Base-by-base conservation (phyloP, 2,888 invertebrate genomes). In the Cheilosia urbana region DNA sequence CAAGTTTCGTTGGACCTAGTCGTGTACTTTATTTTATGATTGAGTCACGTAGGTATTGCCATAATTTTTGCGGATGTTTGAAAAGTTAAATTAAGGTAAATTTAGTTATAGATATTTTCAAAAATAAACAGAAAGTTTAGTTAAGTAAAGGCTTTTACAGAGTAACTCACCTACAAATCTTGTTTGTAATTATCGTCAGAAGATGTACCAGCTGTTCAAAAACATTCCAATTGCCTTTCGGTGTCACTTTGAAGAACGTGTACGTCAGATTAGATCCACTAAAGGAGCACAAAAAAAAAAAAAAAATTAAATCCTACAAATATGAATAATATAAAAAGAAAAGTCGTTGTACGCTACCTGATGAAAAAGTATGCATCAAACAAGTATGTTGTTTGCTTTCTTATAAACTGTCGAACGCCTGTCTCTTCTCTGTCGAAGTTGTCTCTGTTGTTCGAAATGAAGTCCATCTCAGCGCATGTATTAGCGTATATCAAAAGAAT, bases 401-500 rank as follows among this genome's bases (percentile, higher is more conserved):
- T 69, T 2, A 87, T 40, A 40, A 78, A 88, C 88, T 90, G 91
- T 84, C 76, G 88, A 90, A 77, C 62, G 27, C 62, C 45, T 6
- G 21, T 4, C 1, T 77, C 45, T 2, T 57, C 57, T 7, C 47
- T 40, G 17, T 21, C 45, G n/a, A 49, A 55, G 21, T 7, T 60
- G 24, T 68, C 66, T 19, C 63, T 75, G 68, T 89, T 90, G 42
- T 88, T 89, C 6, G 90, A 94, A 90, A 95, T 93, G 91, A 95
- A 95, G 89, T 94, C 94, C 21, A 95, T 94, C 17, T 95, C 93
- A 40, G 95, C 93, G 51, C 94, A 93, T 1, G 94, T 93, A 88
- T 95, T 94, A 6, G 94, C 93, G 76, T 94, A 93, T 85, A 96
- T 94, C 9, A 96, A 93, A 94, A 95, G 95, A 57, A 95, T 92